Evolutionary conservation across 92 coral and sea anemone genomes (phyloP).

Genomic region (Parazoanthus darwini): DNA sequence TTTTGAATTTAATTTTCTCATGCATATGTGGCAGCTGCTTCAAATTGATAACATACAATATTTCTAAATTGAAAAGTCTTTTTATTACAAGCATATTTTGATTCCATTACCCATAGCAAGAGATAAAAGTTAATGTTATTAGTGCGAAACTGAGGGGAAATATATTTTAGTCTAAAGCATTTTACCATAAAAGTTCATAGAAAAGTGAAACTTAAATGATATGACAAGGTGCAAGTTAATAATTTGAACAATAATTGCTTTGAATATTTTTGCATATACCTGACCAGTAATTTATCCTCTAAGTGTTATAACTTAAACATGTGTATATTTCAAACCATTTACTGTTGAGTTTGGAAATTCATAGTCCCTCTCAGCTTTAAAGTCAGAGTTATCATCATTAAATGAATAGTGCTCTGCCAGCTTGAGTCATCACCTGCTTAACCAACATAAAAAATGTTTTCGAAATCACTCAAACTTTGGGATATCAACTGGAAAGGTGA

Average conservation of each 20-base stretch:
- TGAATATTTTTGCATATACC: conserved; percentile 45
- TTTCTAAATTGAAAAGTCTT: neutral
- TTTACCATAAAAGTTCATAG: neutral
- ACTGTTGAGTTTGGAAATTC: too few species aligned
- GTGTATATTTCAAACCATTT: neutral
- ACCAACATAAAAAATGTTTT: conserved; percentile 21
- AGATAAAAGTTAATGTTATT: neutral
- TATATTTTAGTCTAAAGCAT: neutral
- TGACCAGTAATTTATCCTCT: conserved; percentile 18
- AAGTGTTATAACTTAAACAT: neutral
- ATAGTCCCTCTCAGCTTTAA: neutral
- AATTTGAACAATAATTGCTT: neutral
- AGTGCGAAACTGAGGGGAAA: neutral
- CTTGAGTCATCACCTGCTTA: neutral
- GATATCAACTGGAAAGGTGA: neutral
- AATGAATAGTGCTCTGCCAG: neutral
- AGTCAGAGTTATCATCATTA: neutral
- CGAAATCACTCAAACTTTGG: neutral
- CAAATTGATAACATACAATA: conserved; percentile 29
- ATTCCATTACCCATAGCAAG: neutral
- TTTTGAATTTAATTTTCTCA: conserved; percentile 36
- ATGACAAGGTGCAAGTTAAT: conserved; percentile 22
- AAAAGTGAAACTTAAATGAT: neutral
- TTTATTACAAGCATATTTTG: neutral
- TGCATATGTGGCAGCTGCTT: conserved; percentile 31